These are phyloP conservation scores for Umimayanthus chanpuru DNA, from an alignment of 92 coral and sea anemone species.

Conservation along the genomic window DNA sequence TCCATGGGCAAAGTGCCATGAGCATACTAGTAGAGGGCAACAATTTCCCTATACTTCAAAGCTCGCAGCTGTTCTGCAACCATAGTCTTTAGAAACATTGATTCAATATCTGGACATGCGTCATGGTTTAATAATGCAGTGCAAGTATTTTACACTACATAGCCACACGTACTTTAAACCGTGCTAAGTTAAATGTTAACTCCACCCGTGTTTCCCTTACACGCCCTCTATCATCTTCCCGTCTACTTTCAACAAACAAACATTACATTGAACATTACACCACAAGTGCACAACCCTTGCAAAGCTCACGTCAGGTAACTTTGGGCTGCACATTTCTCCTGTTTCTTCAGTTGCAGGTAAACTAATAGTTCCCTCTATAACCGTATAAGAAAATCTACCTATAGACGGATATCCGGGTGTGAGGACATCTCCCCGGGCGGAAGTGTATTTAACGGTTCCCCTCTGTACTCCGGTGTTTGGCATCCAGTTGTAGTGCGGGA, in stretches of 20 bases:
- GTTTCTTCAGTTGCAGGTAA: neutral
- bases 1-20: too few relatives aligned
- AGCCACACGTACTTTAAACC: too few relatives aligned
- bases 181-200: too few relatives aligned
- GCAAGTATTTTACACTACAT: too few relatives aligned
- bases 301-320: neutral
- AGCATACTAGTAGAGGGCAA: too few relatives aligned
- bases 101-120: too few relatives aligned
- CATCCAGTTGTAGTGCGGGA: slow-evolving; percentile 83
- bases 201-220: too few relatives aligned
- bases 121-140: too few relatives aligned
- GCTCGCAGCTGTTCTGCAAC: too few relatives aligned
- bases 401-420: slow-evolving; percentile 86
- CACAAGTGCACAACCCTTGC: neutral
- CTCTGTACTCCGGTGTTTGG: slow-evolving; percentile 80
- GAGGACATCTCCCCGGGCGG: slow-evolving; percentile 73
- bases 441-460: slow-evolving; percentile 67
- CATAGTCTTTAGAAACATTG: too few relatives aligned
- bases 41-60: too few relatives aligned
- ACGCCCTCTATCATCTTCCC: neutral
- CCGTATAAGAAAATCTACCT: slow-evolving; percentile 56
- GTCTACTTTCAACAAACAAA: neutral
- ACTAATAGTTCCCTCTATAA: slow-evolving; percentile 75
- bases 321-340: neutral
- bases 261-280: neutral